A percentile compares a stretch with the other conserved stretches of the same genome.
phyloP scores from a whole-genome alignment of 1,140 invertebrate species.

The Idris sp. region DNA sequence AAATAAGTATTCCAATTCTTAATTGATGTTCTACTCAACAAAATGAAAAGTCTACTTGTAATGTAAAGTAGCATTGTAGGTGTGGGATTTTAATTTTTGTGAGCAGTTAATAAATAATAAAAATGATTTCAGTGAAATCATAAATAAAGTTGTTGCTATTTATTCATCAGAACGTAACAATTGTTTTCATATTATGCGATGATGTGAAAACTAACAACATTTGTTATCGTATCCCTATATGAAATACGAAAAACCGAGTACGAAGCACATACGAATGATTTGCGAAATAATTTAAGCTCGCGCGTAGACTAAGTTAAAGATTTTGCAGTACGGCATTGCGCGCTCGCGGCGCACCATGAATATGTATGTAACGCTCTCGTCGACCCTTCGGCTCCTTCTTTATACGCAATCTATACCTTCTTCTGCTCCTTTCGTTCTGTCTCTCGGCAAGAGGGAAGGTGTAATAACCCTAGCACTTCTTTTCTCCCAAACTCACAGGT shows the following conservation, averaged over 20 bases:
- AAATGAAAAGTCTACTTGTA: no score
- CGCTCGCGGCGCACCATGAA: conserved; percentile 56
- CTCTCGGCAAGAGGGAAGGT: conserved; percentile 45
- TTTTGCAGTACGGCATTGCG: conserved; percentile 40
- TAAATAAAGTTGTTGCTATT: no score
- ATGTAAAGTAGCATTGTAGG: no score
- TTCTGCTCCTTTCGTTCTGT: conserved; percentile 42
- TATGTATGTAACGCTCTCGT: conserved; percentile 60
- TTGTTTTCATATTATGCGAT: no score
- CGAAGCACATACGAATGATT: conserved; percentile 50
- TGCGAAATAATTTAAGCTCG: conserved; percentile 54
- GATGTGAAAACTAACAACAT: conserved; percentile 8
- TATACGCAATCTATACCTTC: conserved; percentile 49
- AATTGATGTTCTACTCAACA: no score
- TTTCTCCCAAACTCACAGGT: neutral
- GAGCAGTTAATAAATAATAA: no score
- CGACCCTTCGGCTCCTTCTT: conserved; percentile 50
- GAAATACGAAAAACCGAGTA: no score
- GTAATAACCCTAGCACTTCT: conserved; percentile 48
- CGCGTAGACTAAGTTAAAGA: conserved; percentile 34
- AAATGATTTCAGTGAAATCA: no score
- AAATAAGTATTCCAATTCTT: no score
- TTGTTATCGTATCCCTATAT: conserved; percentile 11
- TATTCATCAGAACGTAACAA: no score
- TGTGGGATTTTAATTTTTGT: no score